Evolutionary conservation across 92 coral and sea anemone species (phyloP), one percentile per base, ranked within the genome.

Genomic region (Zoanthus sociatus): DNA sequence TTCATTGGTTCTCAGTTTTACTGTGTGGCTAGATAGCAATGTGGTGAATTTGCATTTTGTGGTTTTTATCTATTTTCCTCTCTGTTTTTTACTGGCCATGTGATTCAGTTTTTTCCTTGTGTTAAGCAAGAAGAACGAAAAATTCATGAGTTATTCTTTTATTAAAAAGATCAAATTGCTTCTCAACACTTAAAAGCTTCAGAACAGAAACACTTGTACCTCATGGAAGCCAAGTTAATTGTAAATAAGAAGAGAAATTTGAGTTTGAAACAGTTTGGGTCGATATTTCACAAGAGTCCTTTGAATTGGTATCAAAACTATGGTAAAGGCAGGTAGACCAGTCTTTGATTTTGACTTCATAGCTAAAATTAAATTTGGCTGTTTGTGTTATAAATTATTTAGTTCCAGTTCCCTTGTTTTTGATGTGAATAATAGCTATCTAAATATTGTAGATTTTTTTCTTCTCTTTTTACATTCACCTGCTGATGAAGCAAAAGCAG

Each of bases 321-420:
- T 94, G 98, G 98, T 94, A 69, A 94, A 94, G 98, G 98, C 95
- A 92, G 76, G 98, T 92, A 90, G 74, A 45, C 73, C 20, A 69
- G 7, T 66, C 15, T 47, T 81, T 53, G 11, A 64, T 81, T 64
- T 81, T 45, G 51, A 46, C 26, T 69, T 64, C 9, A 64, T 31
- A 66, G 8, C 13, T 46, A 2, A 30, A 47, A 21, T 31, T 7
- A 50, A 50, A 50, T 50, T 50, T 50, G 7, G 13, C 55, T 50
- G 55, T 50, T 50, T 50, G 55, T 50, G 10, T 50, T 50, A 7
- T 7, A 50, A 7, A 50, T 50, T 7, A 50, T 50, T 50, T 50
- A 7, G 9, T 50, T 50, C 55, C 12, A 50, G 4, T 11, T 50
- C 55, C 12, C 55, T 11, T 50, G 55, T 11, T 50, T 50, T 50